Base-by-base conservation (phyloP, 2,888 invertebrate species). In the Amphimallon solstitiale region DNA sequence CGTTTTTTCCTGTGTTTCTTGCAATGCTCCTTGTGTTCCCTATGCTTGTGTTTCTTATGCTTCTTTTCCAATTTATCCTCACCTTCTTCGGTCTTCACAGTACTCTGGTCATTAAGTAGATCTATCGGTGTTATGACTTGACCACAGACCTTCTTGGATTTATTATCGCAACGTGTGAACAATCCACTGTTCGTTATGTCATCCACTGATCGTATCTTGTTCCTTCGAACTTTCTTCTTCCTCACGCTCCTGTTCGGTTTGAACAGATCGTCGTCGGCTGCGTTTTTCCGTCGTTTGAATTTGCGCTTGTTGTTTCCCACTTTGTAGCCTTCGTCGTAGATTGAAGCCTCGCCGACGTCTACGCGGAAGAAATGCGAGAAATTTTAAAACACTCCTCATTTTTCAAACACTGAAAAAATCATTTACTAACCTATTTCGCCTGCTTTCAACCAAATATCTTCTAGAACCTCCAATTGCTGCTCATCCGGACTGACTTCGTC, bases 381-480 rank as follows among this genome's bases (percentile, higher is more conserved):
- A 7, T 14, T 40, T 40, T 43, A n/a, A 3, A 10, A 6, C n/a
- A 10, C n/a, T 15, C 1, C 1, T 14, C 10, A 15, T 48, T 48
- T 14, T 43, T 14, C 14, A n/a, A 12, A n/a, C n/a, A n/a, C n/a
- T 9, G 9, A 9, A 6, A 40, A 59, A 7, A 19, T 10, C 19
- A 38, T 17, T 17, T 49, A 70, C 76, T 78, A 77, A 87, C 86
- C 91, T 83, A 92, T 90, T 83, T 92, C 92, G 49, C 91, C 92
- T 34, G 92, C 92, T 82, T 92, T 92, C 9, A 91, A 77, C 91
- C 92, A 92, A 72, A 92, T 91, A 75, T 92, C 92, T 81, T 92
- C 92, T 2, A 92, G 82, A 3, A 87, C 91, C 79, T 91, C 91
- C 34, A 92, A 77, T 70, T 91, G 90, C 46, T 89, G 87, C 73